Evolutionary conservation across 2,888 invertebrate genomes (phyloP).

Genomic region (Eristalis tenax): DNA sequence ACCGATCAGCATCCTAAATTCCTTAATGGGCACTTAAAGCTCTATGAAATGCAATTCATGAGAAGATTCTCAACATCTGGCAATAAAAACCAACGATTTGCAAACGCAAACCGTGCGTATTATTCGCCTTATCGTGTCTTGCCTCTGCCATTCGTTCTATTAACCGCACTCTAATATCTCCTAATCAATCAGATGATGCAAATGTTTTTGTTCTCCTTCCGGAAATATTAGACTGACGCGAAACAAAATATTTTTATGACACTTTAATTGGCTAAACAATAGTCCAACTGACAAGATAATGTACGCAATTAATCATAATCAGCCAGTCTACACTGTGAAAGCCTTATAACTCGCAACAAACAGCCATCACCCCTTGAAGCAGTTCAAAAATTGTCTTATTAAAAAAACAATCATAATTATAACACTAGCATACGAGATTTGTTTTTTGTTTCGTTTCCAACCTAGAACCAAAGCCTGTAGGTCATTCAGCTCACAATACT

Average conservation of each 20-base stretch:
- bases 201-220: conserved; percentile 20
- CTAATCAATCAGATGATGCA: conserved; percentile 3
- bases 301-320: conserved; percentile 52
- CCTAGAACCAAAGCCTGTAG: conserved; percentile 58
- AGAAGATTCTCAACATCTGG: neutral
- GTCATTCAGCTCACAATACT: conserved; percentile 57
- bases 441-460: conserved; percentile 28
- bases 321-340: conserved; percentile 6
- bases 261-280: conserved; percentile 44
- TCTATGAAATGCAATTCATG: neutral
- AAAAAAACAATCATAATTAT: conserved; percentile 27
- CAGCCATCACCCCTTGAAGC: conserved; percentile 14
- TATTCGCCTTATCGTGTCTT: neutral
- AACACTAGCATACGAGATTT: conserved; percentile 2
- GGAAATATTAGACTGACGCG: conserved; percentile 20
- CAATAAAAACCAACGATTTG: neutral
- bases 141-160: neutral
- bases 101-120: neutral
- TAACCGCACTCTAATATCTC: neutral
- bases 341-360: neutral
- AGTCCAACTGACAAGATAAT: conserved; percentile 56
- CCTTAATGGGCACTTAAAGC: neutral
- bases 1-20: neutral
- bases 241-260: conserved; percentile 26
- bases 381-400: neutral